Base-by-base conservation (phyloP, 1,140 invertebrate species). In the Eubasilissa regina region DNA sequence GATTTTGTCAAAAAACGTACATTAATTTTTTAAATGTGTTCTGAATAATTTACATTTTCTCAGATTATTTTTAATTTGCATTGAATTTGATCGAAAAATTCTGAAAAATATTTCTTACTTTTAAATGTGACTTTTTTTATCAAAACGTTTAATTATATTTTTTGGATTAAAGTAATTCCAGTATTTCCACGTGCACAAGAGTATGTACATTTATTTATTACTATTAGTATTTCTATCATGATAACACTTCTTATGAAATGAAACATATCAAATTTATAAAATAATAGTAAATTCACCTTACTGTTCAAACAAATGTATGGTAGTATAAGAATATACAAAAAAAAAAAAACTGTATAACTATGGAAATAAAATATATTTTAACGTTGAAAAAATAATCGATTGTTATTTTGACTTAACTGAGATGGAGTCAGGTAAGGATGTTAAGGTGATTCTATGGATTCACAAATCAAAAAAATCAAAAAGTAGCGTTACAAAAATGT, bases 341-440 rank as follows among this genome's bases (percentile, higher is more conserved):
- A 35, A 74, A 77, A 82, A 70, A 35, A 35, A 12, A 13, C 72
- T 82, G 81, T 79, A 79, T 77, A 48, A 79, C 60, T 79, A 76
- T 81, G 77, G 68, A 76, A 82, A 82, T 82, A 82, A 81, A 82
- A 73, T 82, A 82, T 82, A 82, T 82, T 82, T 82, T 82, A 82
- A 82, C 75, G 78, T 82, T 82, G 66, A 60, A 80, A 35, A 35
- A 6, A 35, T 35, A 35, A 35, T 35, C 25, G 25, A 6, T 35
- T 35, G 25, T 35, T 35, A 35, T 35, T 35, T 35, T 35, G 25
- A 35, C 25, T 35, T 35, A 35, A 35, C 25, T 35, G 25, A 35
- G 1, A 35, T 35, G 1, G 6, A 35, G 1, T 35, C 25, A n/a
- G n/a, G n/a, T n/a, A n/a, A n/a, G n/a, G n/a, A n/a, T n/a, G n/a